Evolutionary conservation across 2,797 vertebrate genomes (phyloP), one percentile per base, ranked within the genome.

Genomic region (Setipinna tenuifilis): DNA sequence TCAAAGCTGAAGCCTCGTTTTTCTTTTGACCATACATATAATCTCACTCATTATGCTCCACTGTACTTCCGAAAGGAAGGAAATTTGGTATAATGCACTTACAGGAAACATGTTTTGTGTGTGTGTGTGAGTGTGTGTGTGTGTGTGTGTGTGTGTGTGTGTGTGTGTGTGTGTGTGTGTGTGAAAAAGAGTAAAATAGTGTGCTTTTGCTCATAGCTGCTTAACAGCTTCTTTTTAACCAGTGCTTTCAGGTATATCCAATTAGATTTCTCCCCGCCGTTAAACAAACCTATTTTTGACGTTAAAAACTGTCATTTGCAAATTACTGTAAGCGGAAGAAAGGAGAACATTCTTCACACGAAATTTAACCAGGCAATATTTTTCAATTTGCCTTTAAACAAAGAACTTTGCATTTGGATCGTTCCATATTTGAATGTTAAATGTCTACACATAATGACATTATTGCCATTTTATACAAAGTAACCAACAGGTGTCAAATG

Each of bases 61-160:
- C 83, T 85, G 54, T 71, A 71, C 10, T 35, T 71, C 65, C 28
- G 11, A 59, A 9, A 82, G 28, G 31, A 85, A 85, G 86, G 88
- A 90, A 90, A 90, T 84, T 50, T 54, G 82, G 80, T 86, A 88
- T 87, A 89, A 88, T 85, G 82, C 85, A 84, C 82, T 88, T 85
- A 87, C 88, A 88, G 89, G 88, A 90, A 88, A 87, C 68, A 59
- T 84, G 85, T n/a, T 75, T 65, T 44, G 35, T 83, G 82, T 85
- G 75, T 82, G 58, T n/a, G 58, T 83, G 83, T 58, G 35, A 17
- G 83, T 65, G 54, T 61, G n/a, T 85, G 61, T 58, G 28, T 57
- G 48, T 81, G 59, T 81, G 61, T 54, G n/a, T 75, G 83, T 84
- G n/a, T 85, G 75, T 82, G 58, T n/a, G 58, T 83, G 83, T 58